These are phyloP conservation scores for Amitus sp. DNA, from an alignment of 2,888 invertebrate genomes.

Conservation along the genomic window DNA sequence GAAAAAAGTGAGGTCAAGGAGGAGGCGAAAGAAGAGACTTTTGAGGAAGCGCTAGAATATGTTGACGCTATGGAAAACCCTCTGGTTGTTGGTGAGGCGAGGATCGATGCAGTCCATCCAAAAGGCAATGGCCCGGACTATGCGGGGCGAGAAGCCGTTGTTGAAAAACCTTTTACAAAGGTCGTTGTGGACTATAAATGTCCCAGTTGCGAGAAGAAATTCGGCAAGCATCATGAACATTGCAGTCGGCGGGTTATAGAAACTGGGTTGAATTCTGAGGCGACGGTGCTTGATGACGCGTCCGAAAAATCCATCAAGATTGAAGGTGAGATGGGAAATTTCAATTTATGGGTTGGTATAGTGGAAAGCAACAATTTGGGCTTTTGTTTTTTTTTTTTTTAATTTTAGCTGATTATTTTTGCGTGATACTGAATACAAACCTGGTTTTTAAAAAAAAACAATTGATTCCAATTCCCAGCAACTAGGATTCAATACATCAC, in stretches of 20 bases:
- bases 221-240: conserved; percentile 42
- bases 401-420: too few relatives aligned
- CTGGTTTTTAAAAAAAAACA: too few relatives aligned
- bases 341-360: too few relatives aligned
- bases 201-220: conserved; percentile 51
- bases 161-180: conserved; percentile 57
- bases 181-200: conserved; percentile 50
- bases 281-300: background rate
- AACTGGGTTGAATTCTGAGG: conserved; percentile 10
- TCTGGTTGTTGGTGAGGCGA: conserved; percentile 35
- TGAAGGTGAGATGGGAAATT: background rate
- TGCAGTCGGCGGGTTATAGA: conserved; percentile 35
- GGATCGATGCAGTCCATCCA: conserved; percentile 35
- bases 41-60: conserved; percentile 52
- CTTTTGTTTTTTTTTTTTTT: conserved; percentile 2
- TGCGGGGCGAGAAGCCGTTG: conserved; percentile 46
- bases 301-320: background rate
- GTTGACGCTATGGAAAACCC: conserved; percentile 47
- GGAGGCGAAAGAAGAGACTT: conserved; percentile 45
- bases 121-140: conserved; percentile 43
- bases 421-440: too few relatives aligned
- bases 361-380: too few relatives aligned
- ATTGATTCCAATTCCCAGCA: too few relatives aligned
- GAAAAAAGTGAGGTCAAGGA: conserved; percentile 22
- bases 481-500: too few relatives aligned